A percentile compares a stretch with the other conserved stretches of the same genome.
Conservation (phyloP, 2,797 vertebrate genomes). For the Lepus townsendii region DNA sequence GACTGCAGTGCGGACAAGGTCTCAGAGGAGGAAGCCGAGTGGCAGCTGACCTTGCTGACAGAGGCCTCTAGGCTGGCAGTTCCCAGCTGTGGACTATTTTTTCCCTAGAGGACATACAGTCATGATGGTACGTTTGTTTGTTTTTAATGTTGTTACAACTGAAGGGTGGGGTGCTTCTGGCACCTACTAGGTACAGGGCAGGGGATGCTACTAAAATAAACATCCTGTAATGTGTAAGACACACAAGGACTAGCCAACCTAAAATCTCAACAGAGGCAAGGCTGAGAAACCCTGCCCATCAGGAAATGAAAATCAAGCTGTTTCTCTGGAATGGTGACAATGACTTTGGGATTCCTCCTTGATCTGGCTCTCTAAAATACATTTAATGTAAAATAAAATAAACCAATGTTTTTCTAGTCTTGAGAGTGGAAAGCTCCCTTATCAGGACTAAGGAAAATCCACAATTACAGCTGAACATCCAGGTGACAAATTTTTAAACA, state of each 20-base stretch:
- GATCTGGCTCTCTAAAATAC: background rate
- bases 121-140: background rate
- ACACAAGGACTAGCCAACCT: background rate
- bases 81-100: background rate
- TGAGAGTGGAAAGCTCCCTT: slow-evolving; percentile 17
- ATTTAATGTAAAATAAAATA: slow-evolving; percentile 39
- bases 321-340: slow-evolving; percentile 16
- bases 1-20: background rate
- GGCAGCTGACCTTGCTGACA: background rate
- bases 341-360: slow-evolving; percentile 8
- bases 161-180: background rate
- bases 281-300: background rate
- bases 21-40: background rate
- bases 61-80: background rate
- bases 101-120: background rate
- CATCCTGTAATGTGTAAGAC: background rate
- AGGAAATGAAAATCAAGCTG: background rate
- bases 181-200: background rate
- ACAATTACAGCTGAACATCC: background rate
- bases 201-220: background rate
- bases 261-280: background rate
- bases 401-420: background rate
- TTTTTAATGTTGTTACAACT: background rate
- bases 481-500: slow-evolving; percentile 12
- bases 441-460: background rate